A percentile compares a stretch with the other conserved stretches of the same genome.
Conservation (phyloP, 2,113 vertebrate species). For the Chloropsis cyanopogon region DNA sequence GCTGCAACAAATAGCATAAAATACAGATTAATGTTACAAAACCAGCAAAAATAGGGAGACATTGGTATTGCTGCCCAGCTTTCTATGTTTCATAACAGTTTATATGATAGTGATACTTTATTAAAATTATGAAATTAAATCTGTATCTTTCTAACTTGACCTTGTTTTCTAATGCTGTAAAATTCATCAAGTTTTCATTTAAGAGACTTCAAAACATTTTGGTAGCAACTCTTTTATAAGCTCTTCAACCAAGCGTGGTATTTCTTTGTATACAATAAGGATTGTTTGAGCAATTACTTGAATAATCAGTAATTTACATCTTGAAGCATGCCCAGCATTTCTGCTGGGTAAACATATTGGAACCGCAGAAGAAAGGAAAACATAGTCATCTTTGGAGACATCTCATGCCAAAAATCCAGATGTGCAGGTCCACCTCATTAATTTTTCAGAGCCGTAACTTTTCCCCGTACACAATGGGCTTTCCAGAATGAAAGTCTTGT, state of each 20-base stretch:
- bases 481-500: neutral
- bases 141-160: neutral
- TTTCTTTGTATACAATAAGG: neutral
- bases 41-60: neutral
- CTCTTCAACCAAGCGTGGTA: neutral
- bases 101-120: neutral
- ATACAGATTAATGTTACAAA: neutral
- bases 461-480: neutral
- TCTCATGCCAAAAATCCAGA: neutral
- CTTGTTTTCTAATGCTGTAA: neutral
- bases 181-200: neutral
- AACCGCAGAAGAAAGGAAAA: neutral
- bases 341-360: neutral
- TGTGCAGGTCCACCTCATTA: neutral
- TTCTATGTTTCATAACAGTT: neutral
- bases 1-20: neutral
- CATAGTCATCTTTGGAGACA: neutral
- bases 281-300: neutral
- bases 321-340: neutral
- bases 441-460: neutral
- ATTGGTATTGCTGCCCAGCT: neutral
- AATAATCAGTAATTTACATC: neutral
- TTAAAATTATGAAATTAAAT: neutral
- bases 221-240: neutral
- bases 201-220: neutral